These are phyloP conservation scores for Scaeva pyrastri DNA, from an alignment of 2,888 invertebrate species.

Conservation along the genomic window DNA sequence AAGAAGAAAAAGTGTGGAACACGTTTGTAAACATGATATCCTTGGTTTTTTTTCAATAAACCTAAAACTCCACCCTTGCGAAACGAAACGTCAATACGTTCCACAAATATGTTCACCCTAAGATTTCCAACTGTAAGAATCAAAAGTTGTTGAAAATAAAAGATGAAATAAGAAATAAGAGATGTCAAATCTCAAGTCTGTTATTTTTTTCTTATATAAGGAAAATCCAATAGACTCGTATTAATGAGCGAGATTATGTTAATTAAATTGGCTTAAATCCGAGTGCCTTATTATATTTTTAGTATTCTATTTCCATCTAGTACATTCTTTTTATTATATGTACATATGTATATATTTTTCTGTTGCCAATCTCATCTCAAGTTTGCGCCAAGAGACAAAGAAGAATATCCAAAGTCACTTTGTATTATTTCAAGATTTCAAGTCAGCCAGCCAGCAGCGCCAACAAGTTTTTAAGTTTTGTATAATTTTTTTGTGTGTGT, in stretches of 20 bases:
- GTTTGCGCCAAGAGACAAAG: conserved; percentile 66
- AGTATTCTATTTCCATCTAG: conserved; percentile 21
- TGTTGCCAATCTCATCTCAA: conserved; percentile 35
- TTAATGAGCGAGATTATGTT: not conserved
- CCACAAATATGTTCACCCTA: too few relatives aligned
- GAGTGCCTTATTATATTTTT: not conserved
- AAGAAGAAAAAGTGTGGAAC: too few relatives aligned
- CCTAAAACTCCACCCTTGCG: too few relatives aligned
- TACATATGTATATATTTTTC: conserved; percentile 3
- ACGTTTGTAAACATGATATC: too few relatives aligned
- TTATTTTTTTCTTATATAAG: not conserved
- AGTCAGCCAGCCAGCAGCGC: not conserved
- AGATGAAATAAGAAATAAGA: too few relatives aligned
- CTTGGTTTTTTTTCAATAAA: too few relatives aligned
- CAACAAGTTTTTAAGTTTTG: conserved; percentile 51
- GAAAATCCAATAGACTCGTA: not conserved
- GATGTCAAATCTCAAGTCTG: too few relatives aligned
- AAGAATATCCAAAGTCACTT: conserved; percentile 7
- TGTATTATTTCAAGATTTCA: conserved; percentile 9
- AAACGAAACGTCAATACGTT: too few relatives aligned
- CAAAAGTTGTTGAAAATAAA: too few relatives aligned
- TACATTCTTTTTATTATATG: not conserved
- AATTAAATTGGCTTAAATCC: not conserved
- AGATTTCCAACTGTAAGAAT: too few relatives aligned
- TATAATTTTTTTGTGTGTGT: not conserved